phyloP scores from a whole-genome alignment of 2,888 invertebrate species.

The Stenoptilia bipunctidactyla region DNA sequence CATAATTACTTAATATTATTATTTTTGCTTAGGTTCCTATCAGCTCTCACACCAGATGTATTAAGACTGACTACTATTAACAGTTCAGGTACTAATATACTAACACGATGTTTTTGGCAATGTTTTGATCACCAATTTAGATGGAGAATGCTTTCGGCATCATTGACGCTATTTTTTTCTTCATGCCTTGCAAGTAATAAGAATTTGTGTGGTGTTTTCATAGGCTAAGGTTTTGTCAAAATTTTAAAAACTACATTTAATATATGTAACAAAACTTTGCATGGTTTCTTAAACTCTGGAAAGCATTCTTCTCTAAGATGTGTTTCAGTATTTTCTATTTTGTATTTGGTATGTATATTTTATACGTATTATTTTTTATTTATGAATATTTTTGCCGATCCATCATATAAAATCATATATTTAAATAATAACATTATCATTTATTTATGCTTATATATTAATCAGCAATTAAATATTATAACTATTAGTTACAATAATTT shows the following conservation, averaged over 20 bases:
- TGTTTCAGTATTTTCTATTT: slow-evolving; percentile 14
- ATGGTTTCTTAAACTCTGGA: slow-evolving; percentile 28
- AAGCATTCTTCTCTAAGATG: slow-evolving; percentile 55
- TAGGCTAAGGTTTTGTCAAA: too few species aligned
- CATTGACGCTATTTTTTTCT: slow-evolving; percentile 29
- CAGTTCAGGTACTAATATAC: slow-evolving; percentile 52
- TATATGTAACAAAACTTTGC: slow-evolving; percentile 14
- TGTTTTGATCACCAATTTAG: slow-evolving; percentile 16
- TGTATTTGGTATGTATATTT: slow-evolving; percentile 4
- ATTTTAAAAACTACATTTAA: slow-evolving; percentile 7
- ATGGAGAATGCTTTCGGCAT: slow-evolving; percentile 64
- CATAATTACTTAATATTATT: slow-evolving; percentile 2
- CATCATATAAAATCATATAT: neutral
- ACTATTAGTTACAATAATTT: too few species aligned
- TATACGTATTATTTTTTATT: neutral
- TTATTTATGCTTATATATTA: slow-evolving; percentile 12
- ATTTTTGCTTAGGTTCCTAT: slow-evolving; percentile 64
- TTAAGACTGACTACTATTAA: slow-evolving; percentile 69
- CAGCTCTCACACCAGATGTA: slow-evolving; percentile 68
- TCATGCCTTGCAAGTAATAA: too few species aligned
- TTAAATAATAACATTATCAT: neutral
- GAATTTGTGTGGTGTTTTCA: slow-evolving; percentile 17
- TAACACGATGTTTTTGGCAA: slow-evolving; percentile 10
- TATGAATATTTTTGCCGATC: neutral
- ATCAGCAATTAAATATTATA: slow-evolving; percentile 9